Evolutionary conservation across 1,140 invertebrate species (phyloP), one percentile per base, ranked within the genome.

Genomic region (Nasonia giraulti): DNA sequence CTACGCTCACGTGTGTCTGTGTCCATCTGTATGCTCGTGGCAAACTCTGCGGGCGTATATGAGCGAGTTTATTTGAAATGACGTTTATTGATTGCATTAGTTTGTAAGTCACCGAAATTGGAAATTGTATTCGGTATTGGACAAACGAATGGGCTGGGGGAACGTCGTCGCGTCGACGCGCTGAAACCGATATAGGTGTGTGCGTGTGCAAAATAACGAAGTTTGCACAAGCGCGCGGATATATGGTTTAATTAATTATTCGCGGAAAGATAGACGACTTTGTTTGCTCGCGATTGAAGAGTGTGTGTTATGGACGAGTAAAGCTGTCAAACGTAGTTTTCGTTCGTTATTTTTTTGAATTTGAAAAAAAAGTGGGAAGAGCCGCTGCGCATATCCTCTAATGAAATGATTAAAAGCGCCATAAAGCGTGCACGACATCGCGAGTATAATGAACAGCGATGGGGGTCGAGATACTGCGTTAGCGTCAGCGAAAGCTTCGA

Each of bases 121-220:
- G 55, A 79, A 79, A 79, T 47, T 27, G 62, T 66, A 79, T 79
- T 79, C 20, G 55, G 55, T 79, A 79, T 79, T 66, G 10, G n/a
- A 40, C 33, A 69, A 47, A 44, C 78, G 23, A 69, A 69, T 37
- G 33, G 33, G 55, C 27, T 27, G 27, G 0, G 55, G 20, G 20
- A 62, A 62, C 31, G 7, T 23, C 14, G 62, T 62, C 17, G 20
- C 55, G 37, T 40, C 7, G 37, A 7, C 20, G 14, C 7, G 47
- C 14, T 62, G 17, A 20, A n/a, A 62, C 6, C 20, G 55, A 62
- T 62, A 62, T 62, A 80, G 2, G 33, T 37, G 4, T 37, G 33
- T 37, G 2, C 5, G 33, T 37, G 33, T 14, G 55, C n/a, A 7
- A 11, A 11, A 14, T 14, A 80, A 68, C n/a, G 33, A 23, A 80